Conservation (phyloP, 2,113 vertebrate genomes). For the Cyprinodon variegatus region DNA sequence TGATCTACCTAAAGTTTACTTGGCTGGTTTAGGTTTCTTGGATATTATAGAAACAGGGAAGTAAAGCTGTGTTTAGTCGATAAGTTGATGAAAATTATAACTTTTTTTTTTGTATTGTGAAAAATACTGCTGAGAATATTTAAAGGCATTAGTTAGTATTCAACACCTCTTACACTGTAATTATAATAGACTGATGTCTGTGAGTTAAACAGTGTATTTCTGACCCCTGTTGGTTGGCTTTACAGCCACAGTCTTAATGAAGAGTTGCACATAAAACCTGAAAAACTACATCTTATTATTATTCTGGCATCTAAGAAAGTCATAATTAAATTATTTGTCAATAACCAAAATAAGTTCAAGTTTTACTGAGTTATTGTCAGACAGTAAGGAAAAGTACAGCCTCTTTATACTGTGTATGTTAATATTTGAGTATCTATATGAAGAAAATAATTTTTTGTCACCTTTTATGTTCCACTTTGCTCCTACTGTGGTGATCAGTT, state of each 20-base stretch:
- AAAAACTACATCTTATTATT: background rate
- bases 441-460: background rate
- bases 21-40: background rate
- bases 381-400: background rate
- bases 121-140: background rate
- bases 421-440: background rate
- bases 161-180: background rate
- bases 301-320: background rate
- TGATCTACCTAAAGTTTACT: conserved; percentile 7
- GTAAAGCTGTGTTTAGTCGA: background rate
- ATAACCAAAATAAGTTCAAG: background rate
- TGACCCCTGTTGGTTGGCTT: conserved; percentile 21
- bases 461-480: background rate
- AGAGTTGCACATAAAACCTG: background rate
- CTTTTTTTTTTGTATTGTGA: background rate
- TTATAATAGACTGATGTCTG: background rate
- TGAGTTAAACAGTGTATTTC: background rate
- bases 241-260: background rate
- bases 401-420: background rate
- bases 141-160: background rate
- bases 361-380: background rate
- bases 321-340: background rate
- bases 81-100: background rate
- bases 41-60: conserved; percentile 2
- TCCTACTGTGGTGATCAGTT: background rate